phyloP scores from a whole-genome alignment of 2,888 invertebrate species.

The Stratiomys singularior region DNA sequence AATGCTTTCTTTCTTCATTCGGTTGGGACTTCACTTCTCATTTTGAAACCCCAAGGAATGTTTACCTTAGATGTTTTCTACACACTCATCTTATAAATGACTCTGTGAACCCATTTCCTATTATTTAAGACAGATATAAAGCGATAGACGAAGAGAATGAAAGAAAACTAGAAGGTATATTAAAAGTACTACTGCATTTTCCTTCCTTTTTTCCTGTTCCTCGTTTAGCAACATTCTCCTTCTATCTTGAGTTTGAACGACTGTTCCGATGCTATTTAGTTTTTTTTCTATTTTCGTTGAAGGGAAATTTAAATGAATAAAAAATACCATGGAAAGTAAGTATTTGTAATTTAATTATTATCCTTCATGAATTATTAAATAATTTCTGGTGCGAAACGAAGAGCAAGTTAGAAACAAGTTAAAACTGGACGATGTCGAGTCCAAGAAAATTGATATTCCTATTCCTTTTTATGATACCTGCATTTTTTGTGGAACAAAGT shows the following conservation, averaged over 20 bases:
- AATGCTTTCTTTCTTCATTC: neutral
- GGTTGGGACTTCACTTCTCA: neutral
- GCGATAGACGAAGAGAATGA: too few species aligned
- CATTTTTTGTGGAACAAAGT: too few species aligned
- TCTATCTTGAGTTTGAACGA: neutral
- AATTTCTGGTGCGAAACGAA: neutral
- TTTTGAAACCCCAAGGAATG: neutral
- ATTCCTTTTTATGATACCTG: too few species aligned
- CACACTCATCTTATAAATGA: neutral
- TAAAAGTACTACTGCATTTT: too few species aligned
- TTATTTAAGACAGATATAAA: too few species aligned
- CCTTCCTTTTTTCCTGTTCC: too few species aligned
- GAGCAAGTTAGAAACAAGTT: too few species aligned
- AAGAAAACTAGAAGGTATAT: too few species aligned
- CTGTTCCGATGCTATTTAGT: too few species aligned
- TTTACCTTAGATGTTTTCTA: neutral
- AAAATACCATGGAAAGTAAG: neutral
- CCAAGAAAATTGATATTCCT: too few species aligned
- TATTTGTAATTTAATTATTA: constrained; percentile 40
- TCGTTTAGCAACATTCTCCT: too few species aligned
- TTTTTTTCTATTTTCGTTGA: neutral
- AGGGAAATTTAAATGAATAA: neutral
- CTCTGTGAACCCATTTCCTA: neutral
- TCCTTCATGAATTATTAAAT: constrained; percentile 41
- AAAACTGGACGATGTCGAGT: too few species aligned